Conservation (phyloP, 2,888 invertebrate genomes). For the Cheiracanthium punctorium region DNA sequence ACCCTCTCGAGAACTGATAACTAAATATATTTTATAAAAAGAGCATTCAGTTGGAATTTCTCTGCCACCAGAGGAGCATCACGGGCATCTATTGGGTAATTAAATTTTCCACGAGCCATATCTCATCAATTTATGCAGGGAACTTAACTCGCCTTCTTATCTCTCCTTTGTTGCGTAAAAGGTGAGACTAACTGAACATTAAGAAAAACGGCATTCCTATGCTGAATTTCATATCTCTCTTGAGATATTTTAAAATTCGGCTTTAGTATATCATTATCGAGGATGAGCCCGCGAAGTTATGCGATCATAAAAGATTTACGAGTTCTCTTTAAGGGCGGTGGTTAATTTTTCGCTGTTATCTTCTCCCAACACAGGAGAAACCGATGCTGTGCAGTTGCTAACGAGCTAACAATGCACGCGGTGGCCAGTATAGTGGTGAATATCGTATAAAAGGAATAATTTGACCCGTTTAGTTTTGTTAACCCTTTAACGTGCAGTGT, state of each 20-base stretch:
- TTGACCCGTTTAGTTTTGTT: no score
- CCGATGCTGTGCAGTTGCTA: no score
- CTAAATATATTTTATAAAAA: neutral
- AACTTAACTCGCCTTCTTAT: neutral
- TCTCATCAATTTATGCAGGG: neutral
- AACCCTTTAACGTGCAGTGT: no score
- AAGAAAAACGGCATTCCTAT: neutral
- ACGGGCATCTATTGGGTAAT: neutral
- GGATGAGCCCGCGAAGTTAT: neutral
- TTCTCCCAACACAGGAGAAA: neutral
- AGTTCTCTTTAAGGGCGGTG: neutral
- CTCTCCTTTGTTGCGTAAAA: neutral
- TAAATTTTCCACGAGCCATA: neutral
- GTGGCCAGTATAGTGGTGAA: no score
- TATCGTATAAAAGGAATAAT: no score
- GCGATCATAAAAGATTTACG: conserved; percentile 2
- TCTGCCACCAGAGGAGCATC: neutral
- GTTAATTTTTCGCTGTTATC: neutral
- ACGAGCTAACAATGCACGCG: no score
- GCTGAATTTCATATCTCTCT: neutral
- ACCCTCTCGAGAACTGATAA: neutral
- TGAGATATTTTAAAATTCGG: neutral
- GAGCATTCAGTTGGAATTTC: neutral
- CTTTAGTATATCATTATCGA: neutral
- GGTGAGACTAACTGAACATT: neutral